Base-by-base conservation (phyloP, 2,113 vertebrate genomes). In the Colinus virginianus region DNA sequence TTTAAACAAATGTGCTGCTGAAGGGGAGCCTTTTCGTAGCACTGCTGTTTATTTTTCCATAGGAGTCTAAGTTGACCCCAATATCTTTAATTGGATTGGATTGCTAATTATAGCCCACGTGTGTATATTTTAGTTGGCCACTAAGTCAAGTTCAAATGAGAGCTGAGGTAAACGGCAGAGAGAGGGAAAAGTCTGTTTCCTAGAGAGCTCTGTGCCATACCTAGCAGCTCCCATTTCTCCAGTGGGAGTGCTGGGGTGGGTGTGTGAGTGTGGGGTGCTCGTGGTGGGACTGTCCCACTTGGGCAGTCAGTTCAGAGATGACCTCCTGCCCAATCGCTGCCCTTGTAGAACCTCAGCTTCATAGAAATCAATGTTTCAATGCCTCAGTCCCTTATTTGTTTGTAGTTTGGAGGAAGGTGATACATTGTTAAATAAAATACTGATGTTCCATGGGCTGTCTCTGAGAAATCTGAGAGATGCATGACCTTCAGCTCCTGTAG, bases 41-140 rank as follows among this genome's bases (percentile, higher is more conserved):
- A 42, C 23, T 81, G 22, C 11, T 48, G 9, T 68, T 72, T 43
- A 36, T 72, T 49, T 23, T 30, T n/a, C 55, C 55, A 9, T 8
- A 30, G 51, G 38, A 84, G 38, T 23, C 32, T 80, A 70, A 32
- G 14, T 96, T 85, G 75, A 94, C 76, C 77, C 77, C 43, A 92
- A 36, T 96, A 83, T 93, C 81, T 92, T 85, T 97, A 92, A 96
- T 92, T 96, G 88, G 86, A 93, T 97, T 96, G 78, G 63, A 13
- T 59, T 95, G 84, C 91, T 95, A 91, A 88, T 95, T 96, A 94
- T 95, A 93, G 95, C 74, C 42, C 59, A 8, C 6, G 82, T 86
- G 36, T 83, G 36, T 87, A 7, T 94, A 18, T 94, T 78, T 96
- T 80, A 56, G 43, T 79, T 90, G 90, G 30, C 71, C 83, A 94